These are phyloP conservation scores for Lepidotrigona ventralis DNA, from an alignment of 1,140 invertebrate species.

Conservation along the genomic window DNA sequence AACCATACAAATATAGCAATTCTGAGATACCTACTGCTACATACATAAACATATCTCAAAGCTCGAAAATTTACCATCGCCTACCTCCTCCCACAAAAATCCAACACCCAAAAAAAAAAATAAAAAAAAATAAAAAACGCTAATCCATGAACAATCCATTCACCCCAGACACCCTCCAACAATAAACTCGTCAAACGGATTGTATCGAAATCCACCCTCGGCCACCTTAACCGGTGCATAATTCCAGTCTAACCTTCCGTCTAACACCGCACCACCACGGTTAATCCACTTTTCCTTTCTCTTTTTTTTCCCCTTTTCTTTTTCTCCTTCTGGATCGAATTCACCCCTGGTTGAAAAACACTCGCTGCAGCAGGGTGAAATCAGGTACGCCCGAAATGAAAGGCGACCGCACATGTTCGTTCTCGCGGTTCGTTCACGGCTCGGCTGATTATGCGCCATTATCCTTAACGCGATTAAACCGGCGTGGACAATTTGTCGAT, in stretches of 20 bases:
- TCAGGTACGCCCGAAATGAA: conserved; percentile 73
- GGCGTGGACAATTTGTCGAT: conserved; percentile 32
- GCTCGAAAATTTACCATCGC: background rate
- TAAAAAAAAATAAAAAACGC: too few relatives aligned
- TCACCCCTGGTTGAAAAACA: conserved; percentile 18
- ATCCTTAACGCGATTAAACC: conserved; percentile 71
- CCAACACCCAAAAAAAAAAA: too few relatives aligned
- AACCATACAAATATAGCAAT: too few relatives aligned
- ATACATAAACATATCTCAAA: too few relatives aligned
- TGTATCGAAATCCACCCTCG: background rate
- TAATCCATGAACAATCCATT: background rate
- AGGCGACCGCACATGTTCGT: conserved; percentile 73
- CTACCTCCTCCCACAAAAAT: background rate
- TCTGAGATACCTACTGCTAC: too few relatives aligned
- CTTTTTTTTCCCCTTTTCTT: too few relatives aligned
- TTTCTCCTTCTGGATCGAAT: background rate
- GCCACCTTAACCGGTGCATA: conserved; percentile 28
- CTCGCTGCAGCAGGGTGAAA: conserved; percentile 50
- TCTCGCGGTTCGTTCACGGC: conserved; percentile 63
- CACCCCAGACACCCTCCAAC: background rate
- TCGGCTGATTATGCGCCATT: conserved; percentile 67
- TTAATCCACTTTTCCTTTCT: conserved; percentile 43
- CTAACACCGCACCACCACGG: background rate
- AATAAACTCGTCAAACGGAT: conserved; percentile 11
- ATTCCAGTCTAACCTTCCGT: background rate